phyloP scores from a whole-genome alignment of 1,140 invertebrate species.

The Achroia grisella region DNA sequence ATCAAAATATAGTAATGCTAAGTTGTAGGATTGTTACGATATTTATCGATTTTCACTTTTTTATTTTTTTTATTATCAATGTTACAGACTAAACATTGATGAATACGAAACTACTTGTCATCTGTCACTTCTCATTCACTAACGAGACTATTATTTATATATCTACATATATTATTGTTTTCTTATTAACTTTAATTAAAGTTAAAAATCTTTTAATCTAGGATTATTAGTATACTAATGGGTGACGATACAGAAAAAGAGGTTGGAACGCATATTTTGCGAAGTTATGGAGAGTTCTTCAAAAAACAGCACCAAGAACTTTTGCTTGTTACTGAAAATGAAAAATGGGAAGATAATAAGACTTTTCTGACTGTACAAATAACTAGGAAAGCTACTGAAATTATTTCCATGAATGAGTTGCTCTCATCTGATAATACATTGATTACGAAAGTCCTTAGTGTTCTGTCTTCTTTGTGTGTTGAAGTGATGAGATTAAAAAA shows the following conservation, averaged over 20 bases:
- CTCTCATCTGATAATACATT: conserved; percentile 88
- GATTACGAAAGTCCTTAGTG: conserved; percentile 87
- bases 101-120: too few species aligned
- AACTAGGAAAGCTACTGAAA: conserved; percentile 73
- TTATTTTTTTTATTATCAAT: too few species aligned
- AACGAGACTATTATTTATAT: too few species aligned
- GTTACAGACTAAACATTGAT: too few species aligned
- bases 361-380: conserved; percentile 76
- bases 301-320: conserved; percentile 76
- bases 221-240: conserved; percentile 2
- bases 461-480: conserved; percentile 84
- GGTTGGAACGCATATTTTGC: conserved; percentile 49
- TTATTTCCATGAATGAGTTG: conserved; percentile 79
- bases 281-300: conserved; percentile 82
- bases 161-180: too few species aligned
- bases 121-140: too few species aligned
- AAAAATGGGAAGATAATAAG: conserved; percentile 62
- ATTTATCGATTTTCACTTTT: too few species aligned
- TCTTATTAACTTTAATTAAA: too few species aligned
- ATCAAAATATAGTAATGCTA: too few species aligned
- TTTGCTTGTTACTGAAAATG: conserved; percentile 14
- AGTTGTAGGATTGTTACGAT: too few species aligned
- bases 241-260: conserved; percentile 41
- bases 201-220: too few species aligned
- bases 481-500: conserved; percentile 82